Conservation (phyloP, 2,113 vertebrate species). For the Alethe diademata region DNA sequence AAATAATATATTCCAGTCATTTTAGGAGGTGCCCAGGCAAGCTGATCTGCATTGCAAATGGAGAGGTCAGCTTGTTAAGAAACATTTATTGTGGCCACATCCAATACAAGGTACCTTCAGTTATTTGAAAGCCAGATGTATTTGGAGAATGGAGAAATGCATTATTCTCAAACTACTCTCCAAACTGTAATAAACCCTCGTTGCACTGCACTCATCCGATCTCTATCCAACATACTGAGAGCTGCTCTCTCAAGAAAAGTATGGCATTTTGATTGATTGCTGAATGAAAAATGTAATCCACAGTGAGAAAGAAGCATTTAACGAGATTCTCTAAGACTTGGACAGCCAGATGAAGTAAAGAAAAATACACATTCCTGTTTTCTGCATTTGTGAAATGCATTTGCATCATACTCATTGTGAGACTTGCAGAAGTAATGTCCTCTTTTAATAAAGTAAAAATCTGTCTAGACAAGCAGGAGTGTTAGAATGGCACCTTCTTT, state of each 20-base stretch:
- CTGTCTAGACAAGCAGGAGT: neutral
- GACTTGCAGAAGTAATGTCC: neutral
- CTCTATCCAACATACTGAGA: neutral
- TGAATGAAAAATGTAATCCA: neutral
- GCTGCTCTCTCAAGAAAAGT: neutral
- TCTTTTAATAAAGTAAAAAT: neutral
- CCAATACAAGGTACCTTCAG: neutral
- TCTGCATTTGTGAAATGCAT: neutral
- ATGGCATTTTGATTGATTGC: neutral
- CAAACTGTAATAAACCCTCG: neutral
- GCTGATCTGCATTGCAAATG: neutral
- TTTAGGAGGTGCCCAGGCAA: neutral
- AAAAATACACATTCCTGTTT: accelerated
- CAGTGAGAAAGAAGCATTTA: neutral
- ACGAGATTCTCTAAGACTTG: neutral
- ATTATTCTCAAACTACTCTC: neutral
- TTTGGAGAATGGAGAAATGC: neutral
- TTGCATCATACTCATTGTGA: neutral
- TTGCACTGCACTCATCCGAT: neutral
- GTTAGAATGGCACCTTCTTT: neutral
- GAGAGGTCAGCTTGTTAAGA: neutral
- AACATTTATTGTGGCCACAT: neutral
- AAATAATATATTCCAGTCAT: neutral
- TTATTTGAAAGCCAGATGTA: neutral
- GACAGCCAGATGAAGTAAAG: neutral